Evolutionary conservation across 2,888 invertebrate species (phyloP).

Genomic region (Athrips mouffetella): DNA sequence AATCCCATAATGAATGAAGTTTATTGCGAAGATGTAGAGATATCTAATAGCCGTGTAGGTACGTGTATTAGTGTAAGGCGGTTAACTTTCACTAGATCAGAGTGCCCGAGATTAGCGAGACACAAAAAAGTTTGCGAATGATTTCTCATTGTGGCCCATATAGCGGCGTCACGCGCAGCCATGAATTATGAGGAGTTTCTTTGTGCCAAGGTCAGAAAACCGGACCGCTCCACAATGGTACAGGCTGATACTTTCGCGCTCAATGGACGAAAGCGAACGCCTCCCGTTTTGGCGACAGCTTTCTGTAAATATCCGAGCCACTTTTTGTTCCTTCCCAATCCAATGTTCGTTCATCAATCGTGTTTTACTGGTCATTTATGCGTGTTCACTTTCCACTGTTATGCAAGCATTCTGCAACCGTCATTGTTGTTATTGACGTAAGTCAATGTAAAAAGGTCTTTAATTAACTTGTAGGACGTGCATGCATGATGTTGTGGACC

Average conservation of each 20-base stretch:
- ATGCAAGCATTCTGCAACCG: conserved; percentile 48
- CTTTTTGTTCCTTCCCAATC: conserved; percentile 72
- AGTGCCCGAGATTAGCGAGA: conserved; percentile 44
- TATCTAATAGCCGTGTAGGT: conserved; percentile 32
- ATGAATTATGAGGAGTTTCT: conserved; percentile 44
- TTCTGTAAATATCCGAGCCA: conserved; percentile 63
- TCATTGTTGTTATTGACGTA: conserved; percentile 38
- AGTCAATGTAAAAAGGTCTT: conserved; percentile 46
- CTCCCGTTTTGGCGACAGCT: conserved; percentile 68
- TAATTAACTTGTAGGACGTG: conserved; percentile 60
- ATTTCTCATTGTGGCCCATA: conserved; percentile 55
- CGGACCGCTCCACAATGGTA: conserved; percentile 56
- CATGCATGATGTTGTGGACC: conserved; percentile 33
- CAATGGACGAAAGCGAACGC: conserved; percentile 66
- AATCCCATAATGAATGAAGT: conserved; percentile 27
- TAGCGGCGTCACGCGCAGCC: conserved; percentile 50
- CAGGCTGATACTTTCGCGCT: conserved; percentile 52
- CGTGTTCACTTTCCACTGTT: conserved; percentile 69
- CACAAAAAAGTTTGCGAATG: conserved; percentile 57
- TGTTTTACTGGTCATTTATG: conserved; percentile 41
- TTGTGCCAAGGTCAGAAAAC: conserved; percentile 67
- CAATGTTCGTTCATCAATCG: conserved; percentile 58
- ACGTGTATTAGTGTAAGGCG: conserved; percentile 32
- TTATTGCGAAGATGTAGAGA: conserved; percentile 26
- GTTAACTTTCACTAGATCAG: conserved; percentile 64